phyloP scores from a whole-genome alignment of 2,113 vertebrate genomes.

The Osmerus eperlanus region DNA sequence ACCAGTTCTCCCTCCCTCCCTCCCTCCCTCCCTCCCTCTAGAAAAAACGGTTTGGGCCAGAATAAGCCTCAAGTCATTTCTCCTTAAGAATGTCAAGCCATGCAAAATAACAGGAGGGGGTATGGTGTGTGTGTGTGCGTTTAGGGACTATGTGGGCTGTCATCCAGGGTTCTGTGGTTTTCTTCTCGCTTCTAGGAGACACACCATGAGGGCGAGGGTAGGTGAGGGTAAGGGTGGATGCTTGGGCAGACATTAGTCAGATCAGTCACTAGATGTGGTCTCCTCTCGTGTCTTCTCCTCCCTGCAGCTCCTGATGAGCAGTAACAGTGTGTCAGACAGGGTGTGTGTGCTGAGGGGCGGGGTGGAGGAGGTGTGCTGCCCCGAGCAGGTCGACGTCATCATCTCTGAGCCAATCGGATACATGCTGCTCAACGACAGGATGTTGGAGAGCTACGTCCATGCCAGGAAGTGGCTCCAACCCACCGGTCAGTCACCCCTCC shows the following conservation, averaged over 20 bases:
- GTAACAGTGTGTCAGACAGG: conserved; percentile 72
- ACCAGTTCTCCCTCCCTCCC: conserved; percentile 3
- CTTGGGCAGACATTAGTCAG: too few relatives aligned
- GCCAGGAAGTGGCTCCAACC: conserved; percentile 80
- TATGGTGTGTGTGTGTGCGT: conserved; percentile 1
- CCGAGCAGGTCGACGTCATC: conserved; percentile 74
- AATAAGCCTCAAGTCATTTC: conserved; percentile 63
- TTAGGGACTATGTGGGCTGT: conserved; percentile 5
- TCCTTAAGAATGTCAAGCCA: conserved; percentile 61
- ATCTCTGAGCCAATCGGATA: conserved; percentile 80
- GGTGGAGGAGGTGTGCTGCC: conserved; percentile 73
- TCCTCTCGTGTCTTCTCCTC: conserved; percentile 9
- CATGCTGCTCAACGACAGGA: conserved; percentile 77
- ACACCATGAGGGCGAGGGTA: conserved; percentile 10
- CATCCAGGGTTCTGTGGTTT: conserved; percentile 8
- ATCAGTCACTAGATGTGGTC: too few relatives aligned
- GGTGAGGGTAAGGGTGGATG: too few relatives aligned
- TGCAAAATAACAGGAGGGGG: conserved; percentile 14
- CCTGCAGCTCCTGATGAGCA: conserved; percentile 72
- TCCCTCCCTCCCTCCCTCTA: conserved; percentile 6
- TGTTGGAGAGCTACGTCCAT: conserved; percentile 75
- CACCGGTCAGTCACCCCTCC: conserved; percentile 56
- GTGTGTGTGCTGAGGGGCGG: conserved; percentile 72
- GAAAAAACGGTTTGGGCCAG: conserved; percentile 36
- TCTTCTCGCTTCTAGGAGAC: background rate